Evolutionary conservation across 23 tunicate genomes (phyloP).

Genomic region (Halocynthia aurantium): DNA sequence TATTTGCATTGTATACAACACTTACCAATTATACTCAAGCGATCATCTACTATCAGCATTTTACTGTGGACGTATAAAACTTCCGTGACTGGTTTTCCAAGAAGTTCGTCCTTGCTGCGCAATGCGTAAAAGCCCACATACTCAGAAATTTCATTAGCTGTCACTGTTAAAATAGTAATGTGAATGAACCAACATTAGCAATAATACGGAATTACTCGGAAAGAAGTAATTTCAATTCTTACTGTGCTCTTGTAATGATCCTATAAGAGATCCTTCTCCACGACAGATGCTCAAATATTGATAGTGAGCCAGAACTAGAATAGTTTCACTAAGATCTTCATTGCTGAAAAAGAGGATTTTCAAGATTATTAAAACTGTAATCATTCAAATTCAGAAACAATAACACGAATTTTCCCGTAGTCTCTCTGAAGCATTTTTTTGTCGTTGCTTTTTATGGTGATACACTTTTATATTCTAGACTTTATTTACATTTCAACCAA

Average conservation of each 20-base stretch:
- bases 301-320: conserved; percentile 56
- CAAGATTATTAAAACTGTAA: neutral
- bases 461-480: no score
- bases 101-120: conserved; percentile 47
- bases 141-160: conserved; percentile 18
- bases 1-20: conserved; percentile 7
- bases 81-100: conserved; percentile 54
- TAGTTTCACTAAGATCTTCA: conserved; percentile 39
- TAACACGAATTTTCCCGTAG: no score
- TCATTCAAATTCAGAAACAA: neutral
- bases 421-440: no score
- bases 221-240: neutral
- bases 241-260: neutral
- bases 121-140: conserved; percentile 70
- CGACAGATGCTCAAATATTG: conserved; percentile 76
- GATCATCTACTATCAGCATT: conserved; percentile 87
- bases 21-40: conserved; percentile 45
- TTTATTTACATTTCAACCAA: no score
- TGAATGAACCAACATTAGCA: neutral
- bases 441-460: no score
- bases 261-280: conserved; percentile 40
- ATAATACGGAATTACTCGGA: neutral
- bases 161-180: neutral
- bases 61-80: conserved; percentile 90
- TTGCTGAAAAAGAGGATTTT: neutral